Evolutionary conservation across 2,797 vertebrate species (phyloP).

Genomic region (Cuniculus paca): DNA sequence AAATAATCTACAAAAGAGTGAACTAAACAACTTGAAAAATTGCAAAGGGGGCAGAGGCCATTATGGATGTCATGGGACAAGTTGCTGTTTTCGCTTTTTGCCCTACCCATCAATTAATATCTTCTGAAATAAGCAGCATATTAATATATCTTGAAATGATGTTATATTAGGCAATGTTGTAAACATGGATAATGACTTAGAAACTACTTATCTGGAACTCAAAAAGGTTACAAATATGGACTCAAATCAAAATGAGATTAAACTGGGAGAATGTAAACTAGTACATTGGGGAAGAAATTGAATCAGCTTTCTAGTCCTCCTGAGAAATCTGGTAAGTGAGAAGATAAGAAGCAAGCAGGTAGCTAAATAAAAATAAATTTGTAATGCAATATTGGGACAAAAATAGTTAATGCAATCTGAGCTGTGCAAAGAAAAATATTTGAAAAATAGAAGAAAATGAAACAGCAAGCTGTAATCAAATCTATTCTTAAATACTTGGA

Average conservation of each 20-base stretch:
- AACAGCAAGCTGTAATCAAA: conserved; percentile 41
- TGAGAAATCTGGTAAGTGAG: conserved; percentile 72
- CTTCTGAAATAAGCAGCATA: conserved; percentile 35
- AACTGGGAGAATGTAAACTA: conserved; percentile 74
- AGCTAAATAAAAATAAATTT: conserved; percentile 70
- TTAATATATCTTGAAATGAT: conserved; percentile 75
- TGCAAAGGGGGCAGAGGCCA: not conserved
- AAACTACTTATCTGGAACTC: conserved; percentile 80
- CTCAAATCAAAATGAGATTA: conserved; percentile 83
- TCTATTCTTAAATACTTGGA: conserved; percentile 51
- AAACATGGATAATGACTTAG: conserved; percentile 81
- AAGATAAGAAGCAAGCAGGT: conserved; percentile 34
- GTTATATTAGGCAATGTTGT: conserved; percentile 71
- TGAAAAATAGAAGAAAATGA: conserved; percentile 57
- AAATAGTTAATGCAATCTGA: conserved; percentile 61
- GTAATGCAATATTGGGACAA: not conserved
- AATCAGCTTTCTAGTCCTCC: conserved; percentile 67
- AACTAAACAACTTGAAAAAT: conserved; percentile 29
- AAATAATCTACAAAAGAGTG: conserved; percentile 23
- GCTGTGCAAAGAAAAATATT: not conserved
- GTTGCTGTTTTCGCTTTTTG: not conserved
- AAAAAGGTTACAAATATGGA: conserved; percentile 84
- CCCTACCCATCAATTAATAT: conserved; percentile 65
- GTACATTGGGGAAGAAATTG: conserved; percentile 76
- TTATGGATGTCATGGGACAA: conserved; percentile 2